phyloP scores from a whole-genome alignment of 2,113 vertebrate species.

The Cyphomyrus discorhynchus region DNA sequence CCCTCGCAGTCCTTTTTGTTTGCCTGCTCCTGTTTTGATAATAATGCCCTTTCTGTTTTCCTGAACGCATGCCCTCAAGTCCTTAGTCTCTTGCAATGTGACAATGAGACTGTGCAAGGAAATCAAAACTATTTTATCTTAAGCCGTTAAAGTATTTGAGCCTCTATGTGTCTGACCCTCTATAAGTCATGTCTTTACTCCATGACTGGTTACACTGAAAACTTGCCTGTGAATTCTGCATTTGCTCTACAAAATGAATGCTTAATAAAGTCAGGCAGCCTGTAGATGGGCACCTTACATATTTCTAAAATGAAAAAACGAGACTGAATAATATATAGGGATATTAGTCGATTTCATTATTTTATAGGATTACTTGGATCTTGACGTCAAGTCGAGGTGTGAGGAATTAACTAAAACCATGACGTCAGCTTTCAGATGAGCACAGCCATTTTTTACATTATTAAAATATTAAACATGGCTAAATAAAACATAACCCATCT shows the following conservation, averaged over 20 bases:
- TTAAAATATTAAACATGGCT: not conserved
- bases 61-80: not conserved
- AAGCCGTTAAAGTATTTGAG: not conserved
- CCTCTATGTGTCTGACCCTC: not conserved
- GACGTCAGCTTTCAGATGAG: not conserved
- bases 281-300: not conserved
- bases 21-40: not conserved
- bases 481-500: slow-evolving; percentile 3
- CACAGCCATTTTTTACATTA: not conserved
- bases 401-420: not conserved
- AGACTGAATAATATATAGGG: not conserved
- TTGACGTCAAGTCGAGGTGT: not conserved
- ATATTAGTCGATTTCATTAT: not conserved
- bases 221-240: not conserved
- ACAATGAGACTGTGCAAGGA: not conserved
- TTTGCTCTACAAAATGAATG: not conserved
- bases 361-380: not conserved
- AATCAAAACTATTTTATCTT: not conserved
- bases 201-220: not conserved
- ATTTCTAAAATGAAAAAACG: not conserved
- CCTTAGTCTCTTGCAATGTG: not conserved
- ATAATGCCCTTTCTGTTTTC: not conserved
- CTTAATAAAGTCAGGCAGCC: not conserved
- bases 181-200: not conserved
- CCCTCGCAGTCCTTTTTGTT: not conserved